Evolutionary conservation across 1,140 invertebrate genomes (phyloP), one percentile per base, ranked within the genome.

Genomic region (Lethocerus indicus): DNA sequence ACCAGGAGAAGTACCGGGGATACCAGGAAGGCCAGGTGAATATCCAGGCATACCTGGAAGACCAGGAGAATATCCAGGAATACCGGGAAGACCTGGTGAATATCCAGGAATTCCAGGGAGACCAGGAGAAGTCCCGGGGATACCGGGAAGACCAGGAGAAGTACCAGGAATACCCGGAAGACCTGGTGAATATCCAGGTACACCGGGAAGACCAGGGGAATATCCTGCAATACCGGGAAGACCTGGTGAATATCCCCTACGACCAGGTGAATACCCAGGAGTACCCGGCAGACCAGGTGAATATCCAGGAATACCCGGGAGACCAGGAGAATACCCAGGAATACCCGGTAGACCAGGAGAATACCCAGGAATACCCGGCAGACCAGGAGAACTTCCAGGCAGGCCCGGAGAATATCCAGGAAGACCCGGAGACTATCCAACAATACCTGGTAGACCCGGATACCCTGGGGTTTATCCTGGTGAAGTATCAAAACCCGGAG

Each of bases 1-100:
- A 5, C 50, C 41, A 2, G 44, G 50, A 16, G 41, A 51, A 37
- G 20, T n/a, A 23, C 39, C 49, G n/a, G n/a, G n/a, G n/a, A n/a
- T n/a, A n/a, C 4, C 51, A 41, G 47, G 40, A 21, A 43, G 20
- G 7, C 26, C 26, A 20, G 27, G 29, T 7, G n/a, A 32, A 39
- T 50, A 51, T 41, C 49, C 51, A 14, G 43, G 51, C 41, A 47
- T 23, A 16, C 50, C 32, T 44, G 21, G 49, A 24, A 16, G 32
- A 18, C 42, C 50, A 32, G 56, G 54, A 41, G 48, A 35, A 41
- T 51, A 51, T 49, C 55, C 54, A 44, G 51, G 49, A 43, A 35
- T 25, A 50, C 25, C 53, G 47, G 40, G 23, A 47, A 21, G n/a
- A 46, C 43, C 52, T 36, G 52, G 52, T 20, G 43, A 16, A 35